These are phyloP conservation scores for Myodes glareolus DNA, from an alignment of 2,113 vertebrate genomes.

Conservation along the genomic window DNA sequence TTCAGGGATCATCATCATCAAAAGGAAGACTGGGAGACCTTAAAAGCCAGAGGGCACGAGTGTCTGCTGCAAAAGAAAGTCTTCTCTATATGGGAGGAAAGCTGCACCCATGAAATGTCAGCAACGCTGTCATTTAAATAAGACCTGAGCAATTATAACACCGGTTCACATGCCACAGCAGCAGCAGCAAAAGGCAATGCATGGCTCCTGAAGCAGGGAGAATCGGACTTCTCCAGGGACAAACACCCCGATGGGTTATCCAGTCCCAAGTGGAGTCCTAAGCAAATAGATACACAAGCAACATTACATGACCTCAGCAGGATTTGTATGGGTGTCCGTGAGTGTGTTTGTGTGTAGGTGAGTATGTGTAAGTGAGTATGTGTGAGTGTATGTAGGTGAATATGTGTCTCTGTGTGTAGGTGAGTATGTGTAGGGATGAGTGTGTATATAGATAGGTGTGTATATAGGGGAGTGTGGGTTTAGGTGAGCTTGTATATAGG, in stretches of 20 bases:
- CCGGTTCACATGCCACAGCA: not conserved
- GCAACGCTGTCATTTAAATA: not conserved
- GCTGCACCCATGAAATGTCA: not conserved
- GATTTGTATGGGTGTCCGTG: not conserved
- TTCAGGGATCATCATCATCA: not conserved
- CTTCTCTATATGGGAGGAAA: not conserved
- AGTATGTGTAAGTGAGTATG: not conserved
- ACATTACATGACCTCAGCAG: not conserved
- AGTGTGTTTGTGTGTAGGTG: not conserved
- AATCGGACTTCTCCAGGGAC: not conserved
- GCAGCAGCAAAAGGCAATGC: not conserved
- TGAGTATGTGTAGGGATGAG: not conserved
- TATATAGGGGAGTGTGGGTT: not conserved
- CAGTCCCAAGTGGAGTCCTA: not conserved
- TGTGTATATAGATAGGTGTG: not conserved
- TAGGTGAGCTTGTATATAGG: not conserved
- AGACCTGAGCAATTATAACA: not conserved
- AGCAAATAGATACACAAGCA: not conserved
- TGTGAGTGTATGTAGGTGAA: not conserved
- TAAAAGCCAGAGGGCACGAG: not conserved
- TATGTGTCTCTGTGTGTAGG: not conserved
- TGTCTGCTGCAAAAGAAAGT: not conserved
- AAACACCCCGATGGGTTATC: not conserved
- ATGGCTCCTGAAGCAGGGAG: not conserved
- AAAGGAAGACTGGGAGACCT: not conserved